A percentile compares a stretch with the other conserved stretches of the same genome.
These are phyloP conservation scores for Gobio occitaniae DNA, from an alignment of 2,797 vertebrate species.

Conservation along the genomic window DNA sequence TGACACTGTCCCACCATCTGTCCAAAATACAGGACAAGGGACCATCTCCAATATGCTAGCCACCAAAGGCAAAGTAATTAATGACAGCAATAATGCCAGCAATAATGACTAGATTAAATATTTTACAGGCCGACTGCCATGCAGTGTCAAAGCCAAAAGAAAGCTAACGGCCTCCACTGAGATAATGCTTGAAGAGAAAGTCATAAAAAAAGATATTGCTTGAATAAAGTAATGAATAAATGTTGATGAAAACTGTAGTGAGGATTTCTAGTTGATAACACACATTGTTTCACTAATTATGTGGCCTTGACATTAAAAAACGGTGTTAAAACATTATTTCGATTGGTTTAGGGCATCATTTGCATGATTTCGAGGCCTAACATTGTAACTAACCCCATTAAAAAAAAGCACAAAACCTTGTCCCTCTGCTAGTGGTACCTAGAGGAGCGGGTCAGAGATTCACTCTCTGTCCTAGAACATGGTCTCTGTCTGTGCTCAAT, in stretches of 20 bases:
- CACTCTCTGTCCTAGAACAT: constrained; percentile 87
- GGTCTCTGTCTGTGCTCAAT: constrained; percentile 87
- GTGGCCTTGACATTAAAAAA: not conserved
- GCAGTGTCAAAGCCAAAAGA: constrained; percentile 65
- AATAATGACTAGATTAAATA: constrained; percentile 96
- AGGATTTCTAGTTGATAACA: constrained; percentile 3
- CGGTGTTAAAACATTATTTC: not conserved
- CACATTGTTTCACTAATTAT: not conserved
- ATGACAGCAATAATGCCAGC: constrained; percentile 95
- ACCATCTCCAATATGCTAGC: constrained; percentile 95
- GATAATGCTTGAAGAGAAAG: constrained; percentile 49
- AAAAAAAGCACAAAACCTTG: constrained; percentile 56
- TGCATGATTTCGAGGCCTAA: not conserved
- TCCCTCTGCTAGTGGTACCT: constrained; percentile 72
- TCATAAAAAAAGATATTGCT: constrained; percentile 49
- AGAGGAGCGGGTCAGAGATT: constrained; percentile 84
- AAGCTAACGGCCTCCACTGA: constrained; percentile 56
- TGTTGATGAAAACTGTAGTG: constrained; percentile 24
- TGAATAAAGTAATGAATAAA: constrained; percentile 34
- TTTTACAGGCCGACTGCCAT: constrained; percentile 92
- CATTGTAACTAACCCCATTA: not conserved
- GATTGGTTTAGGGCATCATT: not conserved
- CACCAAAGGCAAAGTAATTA: constrained; percentile 96
- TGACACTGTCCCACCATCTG: constrained; percentile 95
- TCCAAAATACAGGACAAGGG: constrained; percentile 83